A percentile compares a stretch with the other conserved stretches of the same genome.
phyloP scores from a whole-genome alignment of 2,888 invertebrate species.

The Pyrochroa serraticornis region DNA sequence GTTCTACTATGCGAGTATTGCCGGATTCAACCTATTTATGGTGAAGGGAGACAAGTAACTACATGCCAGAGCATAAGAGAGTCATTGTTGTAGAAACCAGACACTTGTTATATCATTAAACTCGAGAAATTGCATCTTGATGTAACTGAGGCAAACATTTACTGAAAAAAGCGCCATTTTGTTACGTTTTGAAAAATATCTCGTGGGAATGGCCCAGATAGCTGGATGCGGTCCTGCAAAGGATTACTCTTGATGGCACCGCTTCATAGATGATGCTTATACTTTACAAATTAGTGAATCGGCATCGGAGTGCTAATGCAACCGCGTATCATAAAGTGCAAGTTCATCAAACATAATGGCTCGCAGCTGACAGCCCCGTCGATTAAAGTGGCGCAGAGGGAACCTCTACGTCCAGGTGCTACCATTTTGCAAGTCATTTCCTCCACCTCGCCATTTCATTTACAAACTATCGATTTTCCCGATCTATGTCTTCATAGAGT shows the following conservation, averaged over 20 bases:
- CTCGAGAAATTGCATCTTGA: no score
- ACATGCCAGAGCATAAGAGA: no score
- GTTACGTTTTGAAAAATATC: no score
- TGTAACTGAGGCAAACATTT: no score
- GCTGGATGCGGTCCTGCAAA: neutral
- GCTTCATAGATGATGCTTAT: no score
- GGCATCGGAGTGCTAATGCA: conserved; percentile 26
- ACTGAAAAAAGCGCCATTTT: no score
- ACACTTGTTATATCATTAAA: no score
- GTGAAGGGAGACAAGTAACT: no score
- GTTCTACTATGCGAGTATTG: no score
- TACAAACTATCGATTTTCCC: conserved; percentile 13
- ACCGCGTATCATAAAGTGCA: conserved; percentile 43
- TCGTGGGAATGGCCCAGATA: no score
- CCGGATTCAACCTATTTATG: no score
- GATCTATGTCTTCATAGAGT: conserved; percentile 17
- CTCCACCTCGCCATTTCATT: conserved; percentile 22
- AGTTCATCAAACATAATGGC: conserved; percentile 50
- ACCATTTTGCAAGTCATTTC: conserved; percentile 47
- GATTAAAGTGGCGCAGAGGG: conserved; percentile 41
- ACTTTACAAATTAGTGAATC: conserved; percentile 23
- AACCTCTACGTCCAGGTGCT: conserved; percentile 45
- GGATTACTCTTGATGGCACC: conserved; percentile 2
- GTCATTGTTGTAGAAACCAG: no score
- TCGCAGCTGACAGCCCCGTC: conserved; percentile 48